phyloP scores from a whole-genome alignment of 1,140 invertebrate genomes.

The Periplaneta americana region DNA sequence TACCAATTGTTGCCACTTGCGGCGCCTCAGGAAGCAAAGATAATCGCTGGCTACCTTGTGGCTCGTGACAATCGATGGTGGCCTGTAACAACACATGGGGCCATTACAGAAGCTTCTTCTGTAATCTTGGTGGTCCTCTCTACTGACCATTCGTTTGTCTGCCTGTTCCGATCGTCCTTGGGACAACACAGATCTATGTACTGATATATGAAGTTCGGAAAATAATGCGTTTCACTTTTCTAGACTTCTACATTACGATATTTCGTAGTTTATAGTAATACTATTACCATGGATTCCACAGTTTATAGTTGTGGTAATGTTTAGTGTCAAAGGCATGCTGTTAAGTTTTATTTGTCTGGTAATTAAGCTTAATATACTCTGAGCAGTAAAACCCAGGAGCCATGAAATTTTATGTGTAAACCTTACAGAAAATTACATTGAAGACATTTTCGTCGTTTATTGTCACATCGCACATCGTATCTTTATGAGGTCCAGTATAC shows the following conservation, averaged over 20 bases:
- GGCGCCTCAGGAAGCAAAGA: background rate
- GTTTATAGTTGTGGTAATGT: background rate
- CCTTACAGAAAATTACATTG: background rate
- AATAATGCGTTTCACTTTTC: background rate
- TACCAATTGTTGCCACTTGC: background rate
- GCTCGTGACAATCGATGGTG: background rate
- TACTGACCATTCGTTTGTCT: background rate
- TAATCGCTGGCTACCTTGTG: background rate
- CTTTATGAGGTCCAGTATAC: no score
- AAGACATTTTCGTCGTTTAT: background rate
- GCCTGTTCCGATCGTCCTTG: background rate
- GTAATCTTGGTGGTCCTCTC: background rate
- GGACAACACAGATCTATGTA: background rate
- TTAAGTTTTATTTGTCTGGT: background rate
- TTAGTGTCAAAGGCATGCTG: background rate
- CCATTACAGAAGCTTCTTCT: background rate
- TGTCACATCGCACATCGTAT: no score
- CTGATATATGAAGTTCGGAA: background rate
- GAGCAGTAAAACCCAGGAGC: background rate
- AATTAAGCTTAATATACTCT: background rate
- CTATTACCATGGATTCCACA: background rate
- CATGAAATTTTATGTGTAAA: background rate
- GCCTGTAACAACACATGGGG: background rate
- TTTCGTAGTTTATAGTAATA: background rate
- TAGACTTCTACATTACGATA: background rate